Evolutionary conservation across 2,888 invertebrate species (phyloP), one percentile per base, ranked within the genome.

Genomic region (Drosophila multiciliata): DNA sequence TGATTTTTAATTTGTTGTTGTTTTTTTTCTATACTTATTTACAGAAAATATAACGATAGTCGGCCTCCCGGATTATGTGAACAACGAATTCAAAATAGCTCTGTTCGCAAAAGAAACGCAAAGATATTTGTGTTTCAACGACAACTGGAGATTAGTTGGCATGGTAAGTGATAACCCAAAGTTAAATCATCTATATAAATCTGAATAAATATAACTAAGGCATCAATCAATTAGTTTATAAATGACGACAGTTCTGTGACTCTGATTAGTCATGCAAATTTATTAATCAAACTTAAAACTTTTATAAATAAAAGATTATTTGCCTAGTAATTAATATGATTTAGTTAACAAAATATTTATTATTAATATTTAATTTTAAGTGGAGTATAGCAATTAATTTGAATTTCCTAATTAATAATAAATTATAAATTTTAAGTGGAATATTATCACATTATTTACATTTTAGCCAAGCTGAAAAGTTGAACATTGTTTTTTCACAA

Each of bases 91-190:
- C 92, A 92, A 92, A 91, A 91, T 93, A 90, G 92, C 93, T 65
- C 90, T 92, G 89, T 92, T 87, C 94, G 96, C 96, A 91, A 96
- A 96, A 93, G 94, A 95, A 92, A 95, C 95, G 90, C 94, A 95
- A 92, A 95, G 95, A 94, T 96, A 95, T 94, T 95, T 96, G 91
- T 96, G 96, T 94, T 96, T 96, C 95, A 96, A 95, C 93, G 94
- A 94, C 93, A 95, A 95, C 86, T 95, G 96, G 94, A 95, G 95
- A 93, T 94, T 96, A 91, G 95, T 96, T 87, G 96, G 96, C 94
- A 94, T 95, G 94, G 95, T 95, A 93, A 94, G 92, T 42, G 29
- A 12, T 42, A 20, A 49, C 50, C 33, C 36, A 50, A 36, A 32
- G 29, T 8, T 35, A 23, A 35, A 33, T n/a, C 23, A 23, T 15